phyloP scores from a whole-genome alignment of 2,113 vertebrate species.

The Zapus hudsonius region DNA sequence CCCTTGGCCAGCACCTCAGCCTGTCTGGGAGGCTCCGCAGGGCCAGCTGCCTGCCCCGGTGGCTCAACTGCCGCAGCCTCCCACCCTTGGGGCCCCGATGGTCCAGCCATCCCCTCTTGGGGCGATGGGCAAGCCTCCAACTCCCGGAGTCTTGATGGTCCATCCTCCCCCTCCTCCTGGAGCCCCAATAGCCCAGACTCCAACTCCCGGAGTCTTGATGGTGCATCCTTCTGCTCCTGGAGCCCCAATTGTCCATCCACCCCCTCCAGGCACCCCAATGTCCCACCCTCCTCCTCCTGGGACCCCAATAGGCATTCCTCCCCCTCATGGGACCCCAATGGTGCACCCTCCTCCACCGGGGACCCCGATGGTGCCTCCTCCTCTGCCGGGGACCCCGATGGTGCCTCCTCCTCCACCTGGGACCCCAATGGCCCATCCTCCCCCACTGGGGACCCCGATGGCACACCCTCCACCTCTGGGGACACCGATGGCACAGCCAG shows the following conservation, averaged over 20 bases:
- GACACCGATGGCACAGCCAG: slow-evolving; percentile 61
- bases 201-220: slow-evolving; percentile 61
- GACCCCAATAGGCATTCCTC: background rate
- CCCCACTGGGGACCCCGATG: slow-evolving; percentile 56
- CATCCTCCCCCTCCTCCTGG: slow-evolving; percentile 54
- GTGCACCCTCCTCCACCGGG: slow-evolving; percentile 39
- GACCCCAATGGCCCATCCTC: slow-evolving; percentile 28
- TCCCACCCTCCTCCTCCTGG: slow-evolving; percentile 46
- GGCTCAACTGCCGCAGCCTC: slow-evolving; percentile 60
- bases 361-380: slow-evolving; percentile 56
- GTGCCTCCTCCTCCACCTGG: slow-evolving; percentile 17
- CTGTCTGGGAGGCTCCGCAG: slow-evolving; percentile 69
- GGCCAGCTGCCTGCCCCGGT: slow-evolving; percentile 68
- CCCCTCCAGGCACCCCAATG: slow-evolving; percentile 53
- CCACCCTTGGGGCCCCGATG: slow-evolving; percentile 30
- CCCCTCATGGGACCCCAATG: slow-evolving; percentile 52
- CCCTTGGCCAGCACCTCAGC: slow-evolving; percentile 74
- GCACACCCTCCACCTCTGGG: slow-evolving; percentile 54
- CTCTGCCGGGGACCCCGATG: slow-evolving; percentile 58
- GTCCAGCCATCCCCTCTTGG: slow-evolving; percentile 61
- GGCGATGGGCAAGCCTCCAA: slow-evolving; percentile 64
- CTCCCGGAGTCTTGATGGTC: slow-evolving; percentile 63
- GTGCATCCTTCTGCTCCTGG: slow-evolving; percentile 42
- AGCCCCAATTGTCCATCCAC: slow-evolving; percentile 41
- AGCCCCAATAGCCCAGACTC: slow-evolving; percentile 50